phyloP scores from a whole-genome alignment of 2,113 vertebrate genomes.

The Oncorhynchus gorbuscha region DNA sequence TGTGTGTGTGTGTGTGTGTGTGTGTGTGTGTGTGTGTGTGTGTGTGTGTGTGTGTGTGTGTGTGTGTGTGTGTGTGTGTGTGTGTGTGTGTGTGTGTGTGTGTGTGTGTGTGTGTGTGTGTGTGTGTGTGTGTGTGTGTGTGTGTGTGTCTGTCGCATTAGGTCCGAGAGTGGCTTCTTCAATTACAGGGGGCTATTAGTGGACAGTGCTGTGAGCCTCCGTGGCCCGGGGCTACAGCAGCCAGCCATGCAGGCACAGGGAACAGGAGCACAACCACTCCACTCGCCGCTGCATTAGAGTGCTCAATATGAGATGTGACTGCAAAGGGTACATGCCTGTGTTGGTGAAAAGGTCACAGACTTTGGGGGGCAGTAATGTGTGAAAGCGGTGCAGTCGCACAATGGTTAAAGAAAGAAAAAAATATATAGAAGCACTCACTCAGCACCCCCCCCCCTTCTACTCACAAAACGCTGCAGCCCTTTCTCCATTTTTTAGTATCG shows the following conservation, averaged over 20 bases:
- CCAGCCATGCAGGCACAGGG: conserved; percentile 55
- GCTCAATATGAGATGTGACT: conserved; percentile 77
- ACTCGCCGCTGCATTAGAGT: conserved; percentile 65
- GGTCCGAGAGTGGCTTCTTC: conserved; percentile 69
- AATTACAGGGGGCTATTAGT: conserved; percentile 68
- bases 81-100: background rate
- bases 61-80: conserved; percentile 6
- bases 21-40: background rate
- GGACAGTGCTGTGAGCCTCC: conserved; percentile 71
- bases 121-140: background rate
- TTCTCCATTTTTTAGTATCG: conserved; percentile 6
- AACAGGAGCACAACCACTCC: conserved; percentile 56
- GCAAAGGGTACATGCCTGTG: conserved; percentile 66
- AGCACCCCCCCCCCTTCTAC: background rate
- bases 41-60: conserved; percentile 4
- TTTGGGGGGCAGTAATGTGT: conserved; percentile 73
- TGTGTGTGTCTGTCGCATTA: conserved; percentile 53
- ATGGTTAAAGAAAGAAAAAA: conserved; percentile 47
- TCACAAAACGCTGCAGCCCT: conserved; percentile 8
- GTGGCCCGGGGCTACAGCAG: conserved; percentile 55
- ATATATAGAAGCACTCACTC: background rate
- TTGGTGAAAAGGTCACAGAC: conserved; percentile 75
- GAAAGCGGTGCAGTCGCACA: conserved; percentile 59
- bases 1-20: conserved; percentile 14
- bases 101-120: conserved; percentile 8